Evolutionary conservation across 2,113 vertebrate genomes (phyloP).

Genomic region (Todiramphus chloris): DNA sequence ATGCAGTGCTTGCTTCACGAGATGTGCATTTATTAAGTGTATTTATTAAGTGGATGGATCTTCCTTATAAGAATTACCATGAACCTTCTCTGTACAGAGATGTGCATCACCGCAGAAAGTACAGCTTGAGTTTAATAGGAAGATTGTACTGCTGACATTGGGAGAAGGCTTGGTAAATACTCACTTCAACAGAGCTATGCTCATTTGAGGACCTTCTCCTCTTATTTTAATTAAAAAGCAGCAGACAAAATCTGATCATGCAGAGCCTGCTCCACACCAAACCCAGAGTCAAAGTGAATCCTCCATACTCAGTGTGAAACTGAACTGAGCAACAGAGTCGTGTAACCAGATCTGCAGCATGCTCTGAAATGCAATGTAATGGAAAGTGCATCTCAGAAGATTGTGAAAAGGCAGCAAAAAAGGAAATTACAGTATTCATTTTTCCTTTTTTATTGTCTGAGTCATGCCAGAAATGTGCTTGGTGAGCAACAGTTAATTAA

Average conservation of each 20-base stretch:
- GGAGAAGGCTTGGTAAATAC: background rate
- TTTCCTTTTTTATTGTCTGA: conserved; percentile 28
- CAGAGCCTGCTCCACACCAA: background rate
- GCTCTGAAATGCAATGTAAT: background rate
- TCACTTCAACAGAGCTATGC: background rate
- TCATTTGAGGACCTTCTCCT: background rate
- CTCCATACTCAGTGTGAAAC: background rate
- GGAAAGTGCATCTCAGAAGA: background rate
- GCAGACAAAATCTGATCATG: background rate
- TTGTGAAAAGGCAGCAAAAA: background rate
- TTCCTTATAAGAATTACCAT: background rate
- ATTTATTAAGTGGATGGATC: background rate
- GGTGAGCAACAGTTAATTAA: conserved; percentile 64
- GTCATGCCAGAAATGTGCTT: conserved; percentile 5
- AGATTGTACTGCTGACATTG: background rate
- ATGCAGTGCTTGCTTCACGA: background rate
- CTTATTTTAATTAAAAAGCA: conserved; percentile 17
- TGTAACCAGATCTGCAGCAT: background rate
- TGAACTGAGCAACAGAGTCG: background rate
- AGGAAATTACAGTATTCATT: conserved; percentile 18
- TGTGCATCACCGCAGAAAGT: background rate
- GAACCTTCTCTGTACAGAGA: background rate
- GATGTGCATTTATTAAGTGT: background rate
- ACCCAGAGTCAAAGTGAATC: background rate
- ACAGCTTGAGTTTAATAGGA: background rate